Base-by-base conservation (phyloP, 2,888 invertebrate species). In the Thera britannica region DNA sequence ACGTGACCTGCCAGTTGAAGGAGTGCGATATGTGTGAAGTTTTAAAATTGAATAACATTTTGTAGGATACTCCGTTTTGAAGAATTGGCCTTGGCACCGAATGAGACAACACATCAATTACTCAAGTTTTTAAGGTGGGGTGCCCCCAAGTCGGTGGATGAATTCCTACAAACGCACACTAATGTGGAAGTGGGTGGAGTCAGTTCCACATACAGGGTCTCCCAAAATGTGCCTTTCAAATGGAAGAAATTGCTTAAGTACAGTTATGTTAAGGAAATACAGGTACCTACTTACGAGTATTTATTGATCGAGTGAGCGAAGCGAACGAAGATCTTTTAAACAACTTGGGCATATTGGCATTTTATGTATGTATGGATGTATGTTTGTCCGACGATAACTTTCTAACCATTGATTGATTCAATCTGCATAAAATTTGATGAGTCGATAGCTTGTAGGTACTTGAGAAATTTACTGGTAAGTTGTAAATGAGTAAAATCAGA, bases 221-320 rank as follows among this genome's bases (percentile, higher is more conserved):
- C 98, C 11, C 96, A 96, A 82, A 96, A 95, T 66, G 97, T 97
- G 73, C 97, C 98, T 73, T 97, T 98, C 86, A 97, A 97, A 86
- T 98, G 98, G 98, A 96, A 96, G 78, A 95, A 94, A 72, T 96
- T 97, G 82, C 92, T 98, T 70, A 95, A 95, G 75, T 96, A 95
- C 77, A 94, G 95, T 58, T 97, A 97, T 88, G 96, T 98, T 61
- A 94, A 95, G 58, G 89, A 93, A 67, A 95, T 96, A 80, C 96
- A 96, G 88, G 93, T 94, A 71, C 4, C 4, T 38, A 38, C 38
- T 38, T 4, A 38, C 3, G 38, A 38, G 2, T 38, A 38, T 38
- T 38, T 38, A 38, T 38, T 38, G 23, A 23, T 23, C 23, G 23
- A 23, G 23, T 23, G 23, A 23, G 23, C 23, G 23, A 23, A 23